phyloP scores from a whole-genome alignment of 1,140 invertebrate species.

The Agrypnia vestita region DNA sequence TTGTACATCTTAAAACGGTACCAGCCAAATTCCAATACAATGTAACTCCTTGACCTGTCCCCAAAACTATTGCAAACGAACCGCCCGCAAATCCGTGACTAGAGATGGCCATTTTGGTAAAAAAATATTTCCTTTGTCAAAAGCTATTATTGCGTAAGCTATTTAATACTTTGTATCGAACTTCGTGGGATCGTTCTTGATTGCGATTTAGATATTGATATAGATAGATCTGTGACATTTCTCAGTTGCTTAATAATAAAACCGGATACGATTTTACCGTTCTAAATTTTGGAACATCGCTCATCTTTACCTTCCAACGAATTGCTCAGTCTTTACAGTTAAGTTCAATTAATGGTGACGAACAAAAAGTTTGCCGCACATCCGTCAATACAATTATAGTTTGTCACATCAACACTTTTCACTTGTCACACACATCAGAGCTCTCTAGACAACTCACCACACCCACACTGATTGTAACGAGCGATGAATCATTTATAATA shows the following conservation, averaged over 20 bases:
- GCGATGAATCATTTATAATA: too few species aligned
- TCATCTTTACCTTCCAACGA: too few species aligned
- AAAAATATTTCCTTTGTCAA: conserved; percentile 22
- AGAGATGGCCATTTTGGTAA: conserved; percentile 8
- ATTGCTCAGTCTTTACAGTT: too few species aligned
- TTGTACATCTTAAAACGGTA: conserved; percentile 3
- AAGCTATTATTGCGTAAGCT: conserved; percentile 6
- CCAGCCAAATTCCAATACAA: not conserved
- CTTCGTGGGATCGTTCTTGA: not conserved
- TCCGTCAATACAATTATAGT: too few species aligned
- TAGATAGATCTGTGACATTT: not conserved
- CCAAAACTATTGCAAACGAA: conserved; percentile 18
- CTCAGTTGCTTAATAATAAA: not conserved
- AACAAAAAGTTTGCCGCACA: too few species aligned
- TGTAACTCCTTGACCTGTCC: conserved; percentile 12
- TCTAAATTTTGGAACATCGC: not conserved
- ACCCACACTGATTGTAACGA: too few species aligned
- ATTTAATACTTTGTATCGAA: not conserved
- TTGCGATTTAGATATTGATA: not conserved
- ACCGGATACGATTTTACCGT: not conserved
- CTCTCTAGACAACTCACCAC: too few species aligned
- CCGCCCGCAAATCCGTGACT: conserved; percentile 23
- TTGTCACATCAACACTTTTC: too few species aligned
- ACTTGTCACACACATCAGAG: too few species aligned
- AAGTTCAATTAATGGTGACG: too few species aligned